phyloP scores from a whole-genome alignment of 2,797 vertebrate genomes.

The Sarcophilus harrisii region DNA sequence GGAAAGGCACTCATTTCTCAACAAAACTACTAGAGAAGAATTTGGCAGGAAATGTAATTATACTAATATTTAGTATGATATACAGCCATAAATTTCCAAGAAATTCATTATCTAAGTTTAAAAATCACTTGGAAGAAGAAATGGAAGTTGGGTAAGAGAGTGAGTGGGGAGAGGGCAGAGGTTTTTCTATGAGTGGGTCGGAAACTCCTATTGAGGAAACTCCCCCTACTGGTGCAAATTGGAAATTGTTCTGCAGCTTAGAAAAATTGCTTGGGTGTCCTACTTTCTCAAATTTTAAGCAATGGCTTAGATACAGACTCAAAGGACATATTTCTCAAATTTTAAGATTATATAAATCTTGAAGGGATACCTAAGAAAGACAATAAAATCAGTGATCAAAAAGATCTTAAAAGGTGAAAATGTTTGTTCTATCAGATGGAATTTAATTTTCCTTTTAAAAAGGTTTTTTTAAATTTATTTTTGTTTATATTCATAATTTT shows the following conservation, averaged over 20 bases:
- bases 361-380: too few relatives aligned
- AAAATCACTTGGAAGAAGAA: not conserved
- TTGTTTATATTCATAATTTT: too few relatives aligned
- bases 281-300: not conserved
- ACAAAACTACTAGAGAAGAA: not conserved
- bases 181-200: not conserved
- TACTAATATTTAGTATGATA: not conserved
- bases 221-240: not conserved
- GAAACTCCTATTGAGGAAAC: not conserved
- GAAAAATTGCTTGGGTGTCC: not conserved
- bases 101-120: not conserved
- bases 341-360: too few relatives aligned
- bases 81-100: not conserved
- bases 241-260: not conserved
- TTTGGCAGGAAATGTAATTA: not conserved
- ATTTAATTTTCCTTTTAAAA: too few relatives aligned
- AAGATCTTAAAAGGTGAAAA: too few relatives aligned
- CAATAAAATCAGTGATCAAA: too few relatives aligned
- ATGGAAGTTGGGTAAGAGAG: not conserved
- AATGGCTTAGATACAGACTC: too few relatives aligned
- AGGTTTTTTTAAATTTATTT: too few relatives aligned
- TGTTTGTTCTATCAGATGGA: too few relatives aligned
- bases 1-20: not conserved
- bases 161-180: not conserved
- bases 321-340: too few relatives aligned